These are phyloP conservation scores for Ochlodes sylvanus DNA, from an alignment of 2,888 invertebrate species.

Conservation along the genomic window DNA sequence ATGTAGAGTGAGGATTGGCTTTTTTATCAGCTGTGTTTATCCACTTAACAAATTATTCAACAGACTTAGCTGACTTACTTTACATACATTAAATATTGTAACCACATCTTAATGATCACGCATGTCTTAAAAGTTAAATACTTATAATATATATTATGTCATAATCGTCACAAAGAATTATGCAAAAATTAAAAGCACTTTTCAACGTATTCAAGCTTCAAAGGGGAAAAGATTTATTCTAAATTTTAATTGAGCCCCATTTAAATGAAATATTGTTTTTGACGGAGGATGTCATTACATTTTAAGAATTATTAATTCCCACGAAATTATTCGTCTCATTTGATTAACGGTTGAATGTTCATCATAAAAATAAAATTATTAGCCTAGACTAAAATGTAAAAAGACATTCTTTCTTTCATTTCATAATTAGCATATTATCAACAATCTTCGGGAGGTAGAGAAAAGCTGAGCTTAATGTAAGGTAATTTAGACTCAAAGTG, in stretches of 20 bases:
- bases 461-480: too few species aligned
- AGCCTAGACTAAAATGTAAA: not conserved
- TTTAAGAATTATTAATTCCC: slow-evolving; percentile 36
- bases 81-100: too few species aligned
- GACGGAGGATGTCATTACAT: slow-evolving; percentile 40
- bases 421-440: not conserved
- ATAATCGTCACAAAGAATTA: too few species aligned
- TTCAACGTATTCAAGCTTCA: slow-evolving; percentile 13
- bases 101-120: too few species aligned
- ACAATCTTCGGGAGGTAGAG: not conserved
- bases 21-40: too few species aligned
- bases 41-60: too few species aligned
- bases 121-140: too few species aligned
- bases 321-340: slow-evolving; percentile 31
- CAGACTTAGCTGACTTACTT: too few species aligned
- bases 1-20: too few species aligned
- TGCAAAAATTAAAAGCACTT: not conserved
- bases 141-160: too few species aligned
- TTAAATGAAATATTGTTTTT: slow-evolving; percentile 68
- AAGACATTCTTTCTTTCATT: too few species aligned
- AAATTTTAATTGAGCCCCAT: slow-evolving; percentile 72
- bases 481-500: too few species aligned
- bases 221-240: slow-evolving; percentile 56
- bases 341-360: slow-evolving; percentile 17
- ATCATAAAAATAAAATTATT: slow-evolving; percentile 9